Evolutionary conservation across 2,113 vertebrate species (phyloP), one percentile per base, ranked within the genome.

Genomic region (Periophthalmodon schlosseri): DNA sequence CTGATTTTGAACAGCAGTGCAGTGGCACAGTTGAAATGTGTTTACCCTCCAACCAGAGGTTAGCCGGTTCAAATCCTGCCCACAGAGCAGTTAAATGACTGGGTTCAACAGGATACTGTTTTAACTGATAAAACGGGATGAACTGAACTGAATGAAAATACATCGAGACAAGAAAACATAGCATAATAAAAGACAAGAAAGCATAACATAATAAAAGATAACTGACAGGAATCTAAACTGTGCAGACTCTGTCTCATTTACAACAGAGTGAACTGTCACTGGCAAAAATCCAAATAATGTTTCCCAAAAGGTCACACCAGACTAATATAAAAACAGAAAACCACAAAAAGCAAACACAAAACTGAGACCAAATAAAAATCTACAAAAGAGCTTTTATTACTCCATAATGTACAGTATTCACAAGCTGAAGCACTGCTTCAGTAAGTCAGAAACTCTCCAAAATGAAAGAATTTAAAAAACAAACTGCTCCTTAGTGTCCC

Each of bases 361-460:
- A 93, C 88, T 90, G 92, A 94, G 93, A 93, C 92, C 91, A 93
- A 93, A 94, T 93, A 94, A 91, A 94, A 93, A 94, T 94, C 93
- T 94, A 94, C 93, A 93, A 94, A 94, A 92, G 89, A 90, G 90
- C 89, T 93, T 93, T 94, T 94, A 93, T 91, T 92, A 93, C 93
- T 93, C 94, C 93, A 95, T 92, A 96, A 97, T 97, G 94, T 97
- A 97, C 96, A 97, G 87, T 95, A 95, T 96, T 95, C 95, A 96
- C 95, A 97, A 92, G 94, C 88, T 54, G 89, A 93, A 92, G 92
- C 91, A 69, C 92, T 66, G 91, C 93, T 93, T 93, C 92, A 60
- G 80, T 84, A 86, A 89, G 88, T 89, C 89, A 87, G 85, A 89
- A 92, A 89, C 86, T 85, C 88, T 89, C 91, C 85, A 90, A 79